Conservation (phyloP, 1,140 invertebrate genomes). For the Zaprionus camerounensis region DNA sequence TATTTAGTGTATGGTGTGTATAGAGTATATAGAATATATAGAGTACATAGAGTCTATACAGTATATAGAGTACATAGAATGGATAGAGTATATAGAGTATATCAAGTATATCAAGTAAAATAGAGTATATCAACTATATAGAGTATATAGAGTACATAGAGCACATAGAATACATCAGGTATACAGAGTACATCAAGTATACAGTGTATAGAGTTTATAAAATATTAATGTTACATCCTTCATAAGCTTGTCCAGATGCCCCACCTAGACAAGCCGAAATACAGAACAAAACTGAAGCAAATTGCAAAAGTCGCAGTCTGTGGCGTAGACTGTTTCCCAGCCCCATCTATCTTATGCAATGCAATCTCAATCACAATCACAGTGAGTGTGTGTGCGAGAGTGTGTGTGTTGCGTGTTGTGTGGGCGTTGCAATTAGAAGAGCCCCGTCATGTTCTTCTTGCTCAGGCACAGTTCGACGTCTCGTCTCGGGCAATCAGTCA, state of each 20-base stretch:
- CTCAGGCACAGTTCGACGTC: slow-evolving; percentile 52
- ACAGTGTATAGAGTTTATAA: too few species aligned
- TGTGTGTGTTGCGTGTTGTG: slow-evolving; percentile 49
- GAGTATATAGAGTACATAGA: too few species aligned
- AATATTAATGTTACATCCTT: slow-evolving; percentile 13
- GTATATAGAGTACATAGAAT: too few species aligned
- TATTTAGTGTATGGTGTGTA: too few species aligned
- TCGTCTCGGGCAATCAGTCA: slow-evolving; percentile 65
- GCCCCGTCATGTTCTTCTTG: slow-evolving; percentile 67
- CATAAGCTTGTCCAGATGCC: not conserved
- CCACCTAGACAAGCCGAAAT: not conserved
- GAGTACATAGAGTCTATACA: too few species aligned
- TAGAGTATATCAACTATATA: too few species aligned
- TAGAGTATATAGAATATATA: too few species aligned
- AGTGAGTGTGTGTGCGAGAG: not conserved
- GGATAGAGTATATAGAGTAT: too few species aligned
- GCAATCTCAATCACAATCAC: slow-evolving; percentile 58
- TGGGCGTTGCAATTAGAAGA: slow-evolving; percentile 80
- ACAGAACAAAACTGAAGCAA: slow-evolving; percentile 61
- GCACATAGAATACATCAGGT: too few species aligned
- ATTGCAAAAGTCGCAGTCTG: slow-evolving; percentile 70
- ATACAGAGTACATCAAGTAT: too few species aligned
- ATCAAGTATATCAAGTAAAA: too few species aligned
- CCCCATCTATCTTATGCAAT: slow-evolving; percentile 67
- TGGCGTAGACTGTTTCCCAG: slow-evolving; percentile 39